These are phyloP conservation scores for Triplophysa rosa DNA, from an alignment of 2,113 vertebrate genomes.

Conservation along the genomic window DNA sequence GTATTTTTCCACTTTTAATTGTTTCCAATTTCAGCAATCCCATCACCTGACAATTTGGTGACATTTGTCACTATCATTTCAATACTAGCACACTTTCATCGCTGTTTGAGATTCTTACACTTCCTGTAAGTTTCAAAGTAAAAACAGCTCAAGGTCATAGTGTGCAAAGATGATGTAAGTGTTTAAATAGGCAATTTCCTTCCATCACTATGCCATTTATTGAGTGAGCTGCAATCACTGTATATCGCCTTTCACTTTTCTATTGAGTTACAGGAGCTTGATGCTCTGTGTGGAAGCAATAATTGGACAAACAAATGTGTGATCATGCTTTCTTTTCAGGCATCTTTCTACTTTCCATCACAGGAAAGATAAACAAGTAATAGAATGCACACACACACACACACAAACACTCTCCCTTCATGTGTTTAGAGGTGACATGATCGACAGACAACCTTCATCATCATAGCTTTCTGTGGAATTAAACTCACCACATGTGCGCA, in stretches of 20 bases:
- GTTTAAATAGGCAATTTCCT: conserved; percentile 35
- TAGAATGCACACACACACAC: conserved; percentile 26
- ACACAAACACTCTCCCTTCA: neutral
- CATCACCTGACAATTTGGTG: no score
- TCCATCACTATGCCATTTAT: conserved; percentile 29
- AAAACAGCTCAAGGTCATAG: conserved; percentile 27
- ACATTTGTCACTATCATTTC: neutral
- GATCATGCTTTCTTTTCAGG: conserved; percentile 27
- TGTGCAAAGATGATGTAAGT: conserved; percentile 22
- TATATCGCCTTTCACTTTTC: conserved; percentile 2
- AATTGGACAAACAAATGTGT: conserved; percentile 26
- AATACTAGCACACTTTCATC: neutral
- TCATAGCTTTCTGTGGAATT: conserved; percentile 13
- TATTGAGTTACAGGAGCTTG: conserved; percentile 32
- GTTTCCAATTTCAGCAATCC: no score
- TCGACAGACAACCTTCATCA: conserved; percentile 17
- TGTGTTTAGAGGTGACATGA: conserved; percentile 16
- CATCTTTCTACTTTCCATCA: conserved; percentile 1
- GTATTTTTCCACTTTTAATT: no score
- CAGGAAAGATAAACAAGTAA: conserved; percentile 25
- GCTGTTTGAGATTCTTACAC: neutral
- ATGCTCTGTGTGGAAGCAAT: conserved; percentile 12
- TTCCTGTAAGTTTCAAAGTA: conserved; percentile 17
- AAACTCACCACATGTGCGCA: conserved; percentile 7
- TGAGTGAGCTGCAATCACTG: conserved; percentile 14